Evolutionary conservation across 2,113 vertebrate genomes (phyloP).

Genomic region (Nothobranchius furzeri): DNA sequence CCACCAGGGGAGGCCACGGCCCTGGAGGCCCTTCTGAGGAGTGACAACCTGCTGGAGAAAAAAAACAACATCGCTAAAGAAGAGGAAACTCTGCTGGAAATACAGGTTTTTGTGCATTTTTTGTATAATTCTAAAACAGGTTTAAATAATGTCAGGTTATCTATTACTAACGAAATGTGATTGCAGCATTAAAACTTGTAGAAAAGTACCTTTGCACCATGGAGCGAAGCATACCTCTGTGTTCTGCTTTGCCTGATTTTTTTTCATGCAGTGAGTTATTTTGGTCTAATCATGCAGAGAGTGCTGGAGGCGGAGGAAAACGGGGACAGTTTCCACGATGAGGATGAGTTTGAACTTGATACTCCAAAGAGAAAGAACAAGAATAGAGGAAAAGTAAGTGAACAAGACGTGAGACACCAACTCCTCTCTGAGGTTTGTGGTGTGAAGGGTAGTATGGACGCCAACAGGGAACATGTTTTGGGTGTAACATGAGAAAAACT

Average conservation of each 20-base stretch:
- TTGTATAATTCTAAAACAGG: not conserved
- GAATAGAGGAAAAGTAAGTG: conserved; percentile 92
- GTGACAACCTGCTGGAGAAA: conserved; percentile 85
- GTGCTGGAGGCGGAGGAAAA: conserved; percentile 97
- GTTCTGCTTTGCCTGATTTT: not conserved
- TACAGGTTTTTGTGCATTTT: conserved; percentile 83
- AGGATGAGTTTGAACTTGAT: conserved; percentile 95
- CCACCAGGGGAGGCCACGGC: conserved; percentile 88
- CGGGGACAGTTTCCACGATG: conserved; percentile 91
- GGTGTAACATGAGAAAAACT: too few relatives aligned
- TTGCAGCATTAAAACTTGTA: too few relatives aligned
- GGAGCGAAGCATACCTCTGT: not conserved
- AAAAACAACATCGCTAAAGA: conserved; percentile 86
- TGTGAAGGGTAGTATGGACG: not conserved
- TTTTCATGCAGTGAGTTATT: not conserved
- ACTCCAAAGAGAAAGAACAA: conserved; percentile 95
- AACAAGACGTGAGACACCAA: not conserved
- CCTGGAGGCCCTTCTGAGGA: conserved; percentile 86
- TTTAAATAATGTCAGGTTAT: too few relatives aligned
- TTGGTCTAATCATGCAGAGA: conserved; percentile 75
- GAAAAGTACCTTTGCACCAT: too few relatives aligned
- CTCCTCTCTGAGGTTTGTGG: not conserved
- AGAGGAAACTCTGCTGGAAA: conserved; percentile 93
- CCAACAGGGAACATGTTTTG: not conserved
- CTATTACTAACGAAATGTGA: too few relatives aligned